Conservation (phyloP, 2,888 invertebrate genomes). For the Melanotus villosus region DNA sequence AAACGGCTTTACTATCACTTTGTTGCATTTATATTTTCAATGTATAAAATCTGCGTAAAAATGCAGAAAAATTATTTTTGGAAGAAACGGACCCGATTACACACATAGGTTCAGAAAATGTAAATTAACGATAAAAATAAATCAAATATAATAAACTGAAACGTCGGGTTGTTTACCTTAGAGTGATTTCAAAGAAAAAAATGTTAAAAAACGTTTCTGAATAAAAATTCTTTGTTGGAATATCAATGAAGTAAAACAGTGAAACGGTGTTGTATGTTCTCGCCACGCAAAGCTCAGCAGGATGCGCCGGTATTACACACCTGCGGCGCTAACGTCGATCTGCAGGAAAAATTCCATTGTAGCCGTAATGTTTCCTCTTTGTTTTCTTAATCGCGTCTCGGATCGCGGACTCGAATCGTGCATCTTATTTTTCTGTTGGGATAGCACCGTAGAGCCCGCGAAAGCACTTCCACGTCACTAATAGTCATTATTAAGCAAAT, state of each 20-base stretch:
- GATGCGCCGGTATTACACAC: slow-evolving; percentile 28
- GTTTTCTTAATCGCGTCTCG: not conserved
- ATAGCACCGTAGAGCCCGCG: slow-evolving; percentile 1
- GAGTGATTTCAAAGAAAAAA: too few relatives aligned
- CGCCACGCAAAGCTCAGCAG: slow-evolving; percentile 26
- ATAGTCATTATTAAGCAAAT: slow-evolving; percentile 21
- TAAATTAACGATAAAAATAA: too few relatives aligned
- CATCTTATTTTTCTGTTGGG: slow-evolving; percentile 13
- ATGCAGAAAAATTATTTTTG: too few relatives aligned
- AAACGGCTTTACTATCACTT: too few relatives aligned
- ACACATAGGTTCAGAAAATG: too few relatives aligned
- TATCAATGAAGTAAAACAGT: slow-evolving; percentile 14
- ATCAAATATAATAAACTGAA: too few relatives aligned
- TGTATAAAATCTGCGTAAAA: too few relatives aligned
- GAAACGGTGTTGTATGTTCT: not conserved
- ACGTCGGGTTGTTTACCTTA: too few relatives aligned
- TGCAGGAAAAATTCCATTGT: slow-evolving; percentile 12
- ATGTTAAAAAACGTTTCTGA: too few relatives aligned
- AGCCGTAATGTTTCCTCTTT: slow-evolving; percentile 6
- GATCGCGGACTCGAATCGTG: not conserved
- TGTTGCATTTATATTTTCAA: too few relatives aligned
- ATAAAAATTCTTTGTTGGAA: slow-evolving; percentile 5
- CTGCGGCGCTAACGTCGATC: slow-evolving; percentile 29
- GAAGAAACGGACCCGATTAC: too few relatives aligned
- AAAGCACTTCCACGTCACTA: slow-evolving; percentile 24